Evolutionary conservation across 2,113 vertebrate genomes (phyloP).

Genomic region (Cyprinodon tularosa): DNA sequence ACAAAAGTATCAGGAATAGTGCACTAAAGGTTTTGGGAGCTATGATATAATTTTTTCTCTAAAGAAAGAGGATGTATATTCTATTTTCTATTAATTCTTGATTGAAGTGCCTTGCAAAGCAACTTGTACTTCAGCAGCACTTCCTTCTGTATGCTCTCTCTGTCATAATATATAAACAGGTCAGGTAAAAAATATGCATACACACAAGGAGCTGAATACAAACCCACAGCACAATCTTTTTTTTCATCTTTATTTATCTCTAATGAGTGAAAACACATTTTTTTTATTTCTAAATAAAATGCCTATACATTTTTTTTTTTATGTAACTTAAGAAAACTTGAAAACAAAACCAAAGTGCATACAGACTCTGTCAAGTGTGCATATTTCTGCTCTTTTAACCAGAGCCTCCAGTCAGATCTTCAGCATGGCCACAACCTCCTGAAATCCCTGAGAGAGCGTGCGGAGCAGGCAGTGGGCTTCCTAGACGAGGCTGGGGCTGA

Average conservation of each 20-base stretch:
- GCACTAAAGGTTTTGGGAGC: slow-evolving; percentile 19
- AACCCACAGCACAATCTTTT: neutral
- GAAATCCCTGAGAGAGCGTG: slow-evolving; percentile 89
- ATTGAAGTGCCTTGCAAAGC: neutral
- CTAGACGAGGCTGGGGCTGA: slow-evolving; percentile 84
- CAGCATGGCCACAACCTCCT: slow-evolving; percentile 90
- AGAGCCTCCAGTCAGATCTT: slow-evolving; percentile 85
- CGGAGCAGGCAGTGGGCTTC: slow-evolving; percentile 84
- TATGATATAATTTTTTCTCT: neutral
- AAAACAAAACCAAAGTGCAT: neutral
- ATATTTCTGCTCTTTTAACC: slow-evolving; percentile 24
- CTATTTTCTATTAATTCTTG: neutral
- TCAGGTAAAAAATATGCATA: too few relatives aligned
- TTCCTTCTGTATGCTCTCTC: too few relatives aligned
- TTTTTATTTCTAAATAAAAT: neutral
- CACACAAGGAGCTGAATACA: neutral
- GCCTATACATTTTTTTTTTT: neutral
- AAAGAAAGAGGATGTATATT: neutral
- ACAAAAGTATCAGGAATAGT: slow-evolving; percentile 44
- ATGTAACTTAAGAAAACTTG: neutral
- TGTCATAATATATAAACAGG: too few relatives aligned
- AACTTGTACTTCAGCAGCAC: neutral
- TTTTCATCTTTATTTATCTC: neutral
- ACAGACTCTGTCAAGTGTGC: neutral
- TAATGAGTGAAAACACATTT: neutral